These are phyloP conservation scores for Amblyornis subalaris DNA, from an alignment of 2,113 vertebrate genomes.

Conservation along the genomic window DNA sequence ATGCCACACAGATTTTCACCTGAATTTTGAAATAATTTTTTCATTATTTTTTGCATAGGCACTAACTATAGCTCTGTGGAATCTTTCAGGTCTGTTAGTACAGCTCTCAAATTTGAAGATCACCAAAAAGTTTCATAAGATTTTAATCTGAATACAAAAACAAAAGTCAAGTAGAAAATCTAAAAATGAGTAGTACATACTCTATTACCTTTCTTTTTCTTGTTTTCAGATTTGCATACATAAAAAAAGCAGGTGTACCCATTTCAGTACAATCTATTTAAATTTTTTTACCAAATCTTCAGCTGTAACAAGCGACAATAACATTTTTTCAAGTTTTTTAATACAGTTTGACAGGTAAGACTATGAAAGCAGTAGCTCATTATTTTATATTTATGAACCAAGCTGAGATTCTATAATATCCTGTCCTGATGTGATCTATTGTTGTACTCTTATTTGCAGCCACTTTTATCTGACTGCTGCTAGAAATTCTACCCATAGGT, in stretches of 20 bases:
- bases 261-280: background rate
- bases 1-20: background rate
- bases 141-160: background rate
- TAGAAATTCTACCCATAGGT: slow-evolving; percentile 38
- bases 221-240: background rate
- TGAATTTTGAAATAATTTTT: background rate
- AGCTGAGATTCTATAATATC: slow-evolving; percentile 53
- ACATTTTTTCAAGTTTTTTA: background rate
- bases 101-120: background rate
- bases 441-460: slow-evolving; percentile 46
- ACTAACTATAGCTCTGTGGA: background rate
- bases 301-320: background rate
- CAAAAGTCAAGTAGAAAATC: background rate
- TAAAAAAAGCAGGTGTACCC: background rate
- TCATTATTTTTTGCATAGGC: background rate
- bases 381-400: slow-evolving; percentile 47
- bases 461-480: slow-evolving; percentile 41
- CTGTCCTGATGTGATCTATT: slow-evolving; percentile 46
- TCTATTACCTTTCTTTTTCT: background rate
- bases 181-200: background rate
- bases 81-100: background rate
- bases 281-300: background rate
- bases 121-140: background rate
- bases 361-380: background rate
- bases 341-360: background rate